These are phyloP conservation scores for Bradysia coprophila DNA, from an alignment of 1,140 invertebrate genomes.

Conservation along the genomic window DNA sequence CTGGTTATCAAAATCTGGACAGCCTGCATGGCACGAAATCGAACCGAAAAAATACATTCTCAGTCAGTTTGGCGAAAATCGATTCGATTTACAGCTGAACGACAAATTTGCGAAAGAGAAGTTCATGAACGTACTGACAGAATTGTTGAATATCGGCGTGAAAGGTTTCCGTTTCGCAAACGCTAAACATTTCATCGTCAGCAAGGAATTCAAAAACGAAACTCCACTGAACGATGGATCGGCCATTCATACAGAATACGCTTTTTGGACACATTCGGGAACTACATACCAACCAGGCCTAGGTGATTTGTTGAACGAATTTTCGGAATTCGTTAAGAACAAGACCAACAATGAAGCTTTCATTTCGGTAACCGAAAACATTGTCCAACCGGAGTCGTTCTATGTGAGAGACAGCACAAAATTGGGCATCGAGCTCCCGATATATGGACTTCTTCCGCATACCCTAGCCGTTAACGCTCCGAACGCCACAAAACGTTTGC, in stretches of 20 bases:
- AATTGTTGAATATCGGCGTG: constrained; percentile 50
- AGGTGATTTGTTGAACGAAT: constrained; percentile 33
- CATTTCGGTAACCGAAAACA: constrained; percentile 16
- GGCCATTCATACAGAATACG: constrained; percentile 27
- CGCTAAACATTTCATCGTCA: constrained; percentile 40
- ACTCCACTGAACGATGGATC: constrained; percentile 8
- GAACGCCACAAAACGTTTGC: constrained; percentile 7
- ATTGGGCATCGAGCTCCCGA: constrained; percentile 17
- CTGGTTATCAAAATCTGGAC: constrained; percentile 38
- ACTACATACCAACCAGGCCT: constrained; percentile 36
- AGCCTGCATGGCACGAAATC: constrained; percentile 36
- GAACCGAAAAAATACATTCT: constrained; percentile 36
- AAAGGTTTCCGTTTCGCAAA: constrained; percentile 53
- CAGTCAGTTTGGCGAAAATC: constrained; percentile 31
- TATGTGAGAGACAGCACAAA: constrained; percentile 5
- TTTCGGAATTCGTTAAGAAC: constrained; percentile 31
- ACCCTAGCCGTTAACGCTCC: constrained; percentile 7
- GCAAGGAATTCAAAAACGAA: constrained; percentile 30
- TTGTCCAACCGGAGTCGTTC: constrained; percentile 12
- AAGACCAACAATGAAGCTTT: constrained; percentile 26
- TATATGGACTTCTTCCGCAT: constrained; percentile 14
- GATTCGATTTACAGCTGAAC: constrained; percentile 46
- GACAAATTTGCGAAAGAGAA: constrained; percentile 33
- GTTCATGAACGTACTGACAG: constrained; percentile 41
- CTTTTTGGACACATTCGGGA: constrained; percentile 34